Base-by-base conservation (phyloP, 2,888 invertebrate species). In the Ceramica pisi region DNA sequence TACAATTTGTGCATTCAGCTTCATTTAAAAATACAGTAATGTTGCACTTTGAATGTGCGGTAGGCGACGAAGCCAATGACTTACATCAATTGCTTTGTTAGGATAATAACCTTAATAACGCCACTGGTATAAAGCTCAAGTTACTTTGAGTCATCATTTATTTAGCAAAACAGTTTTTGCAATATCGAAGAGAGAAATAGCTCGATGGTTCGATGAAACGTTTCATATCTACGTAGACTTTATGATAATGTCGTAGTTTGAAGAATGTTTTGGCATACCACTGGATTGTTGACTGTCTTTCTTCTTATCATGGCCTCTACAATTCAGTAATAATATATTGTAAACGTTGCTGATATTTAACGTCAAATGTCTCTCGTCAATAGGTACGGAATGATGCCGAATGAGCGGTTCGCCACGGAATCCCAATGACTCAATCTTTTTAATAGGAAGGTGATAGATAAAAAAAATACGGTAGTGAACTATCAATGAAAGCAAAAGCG, bases 401-500 rank as follows among this genome's bases (percentile, higher is more conserved):
- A 61, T 60, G 21, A 60, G 19, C 35, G 23, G 44, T 55, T 56
- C 61, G 60, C 8, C 60, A 60, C 38, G 51, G 51, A 66, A 69
- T 65, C 53, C 38, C 68, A 77, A 75, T 82, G 76, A 80, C 60
- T 82, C 71, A 81, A 75, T 62, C 62, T 50, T 65, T 56, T 62
- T 75, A 73, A 76, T 77, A 69, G 51, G 71, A 71, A 72, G 65
- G 65, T 76, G 69, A 59, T 70, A 67, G 71, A 64, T 61, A 41
- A 75, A 86, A 31, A 31, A 85, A 86, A 77, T 79, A 71, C 78
- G 73, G 77, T 87, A 83, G 77, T 84, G 82, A 85, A 82, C 87
- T 86, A 86, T 86, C 82, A 85, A 92, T 75, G 93, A 95, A 95
- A 94, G 92, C 90, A 94, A 94, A 90, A 94, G 89, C 89, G 92